Conservation (phyloP, 1,140 invertebrate species). For the Hyles euphorbiae region DNA sequence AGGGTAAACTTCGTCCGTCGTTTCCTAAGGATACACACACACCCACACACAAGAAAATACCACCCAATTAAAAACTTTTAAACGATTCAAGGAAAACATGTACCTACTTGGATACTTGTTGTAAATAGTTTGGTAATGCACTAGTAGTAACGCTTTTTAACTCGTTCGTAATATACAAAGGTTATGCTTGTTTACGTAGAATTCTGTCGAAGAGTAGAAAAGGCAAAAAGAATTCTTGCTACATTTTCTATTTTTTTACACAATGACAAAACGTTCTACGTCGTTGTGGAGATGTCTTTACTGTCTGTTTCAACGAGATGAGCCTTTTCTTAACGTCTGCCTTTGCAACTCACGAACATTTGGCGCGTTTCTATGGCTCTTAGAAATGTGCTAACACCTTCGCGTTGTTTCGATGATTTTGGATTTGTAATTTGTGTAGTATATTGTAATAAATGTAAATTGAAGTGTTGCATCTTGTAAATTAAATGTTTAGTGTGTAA, state of each 20-base stretch:
- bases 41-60: not conserved
- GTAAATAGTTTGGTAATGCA: no score
- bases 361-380: conserved; percentile 19
- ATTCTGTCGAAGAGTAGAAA: not conserved
- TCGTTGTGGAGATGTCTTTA: conserved; percentile 11
- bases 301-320: conserved; percentile 17
- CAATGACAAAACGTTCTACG: conserved; percentile 16
- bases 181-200: no score
- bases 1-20: conserved; percentile 7
- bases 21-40: conserved; percentile 1
- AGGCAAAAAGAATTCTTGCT: not conserved
- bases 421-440: conserved; percentile 1
- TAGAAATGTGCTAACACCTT: conserved; percentile 22
- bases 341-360: conserved; percentile 27
- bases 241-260: conserved; percentile 5
- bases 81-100: no score
- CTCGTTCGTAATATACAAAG: no score
- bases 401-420: conserved; percentile 14
- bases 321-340: conserved; percentile 24
- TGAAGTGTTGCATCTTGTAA: no score
- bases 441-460: not conserved
- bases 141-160: no score
- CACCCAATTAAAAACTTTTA: not conserved
- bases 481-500: no score
- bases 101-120: no score